A percentile compares a stretch with the other conserved stretches of the same genome.
phyloP scores from a whole-genome alignment of 2,113 vertebrate genomes.

The Puffinus mauretanicus region DNA sequence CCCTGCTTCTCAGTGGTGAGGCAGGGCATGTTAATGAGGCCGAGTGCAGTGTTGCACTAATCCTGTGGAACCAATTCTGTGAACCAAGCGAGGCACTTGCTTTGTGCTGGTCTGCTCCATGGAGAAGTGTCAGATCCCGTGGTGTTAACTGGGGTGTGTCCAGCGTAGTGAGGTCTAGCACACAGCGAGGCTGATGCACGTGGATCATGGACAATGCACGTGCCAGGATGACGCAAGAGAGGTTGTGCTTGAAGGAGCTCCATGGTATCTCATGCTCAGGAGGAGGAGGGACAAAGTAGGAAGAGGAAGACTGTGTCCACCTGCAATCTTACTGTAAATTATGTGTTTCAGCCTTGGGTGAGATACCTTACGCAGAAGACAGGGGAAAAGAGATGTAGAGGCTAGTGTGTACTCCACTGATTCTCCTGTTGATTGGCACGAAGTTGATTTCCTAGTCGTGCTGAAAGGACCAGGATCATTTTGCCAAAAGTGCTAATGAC shows the following conservation, averaged over 20 bases:
- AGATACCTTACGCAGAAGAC: not conserved
- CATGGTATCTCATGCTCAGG: not conserved
- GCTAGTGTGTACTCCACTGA: not conserved
- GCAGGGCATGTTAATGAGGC: not conserved
- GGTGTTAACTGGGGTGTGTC: not conserved
- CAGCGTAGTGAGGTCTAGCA: not conserved
- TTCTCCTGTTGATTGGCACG: not conserved
- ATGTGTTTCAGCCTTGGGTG: not conserved
- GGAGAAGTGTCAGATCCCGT: not conserved
- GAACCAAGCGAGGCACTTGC: not conserved
- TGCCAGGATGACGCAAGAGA: not conserved
- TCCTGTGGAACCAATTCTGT: not conserved
- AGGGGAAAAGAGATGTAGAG: not conserved
- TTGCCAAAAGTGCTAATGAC: not conserved
- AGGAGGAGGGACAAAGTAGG: not conserved
- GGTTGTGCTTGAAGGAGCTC: not conserved
- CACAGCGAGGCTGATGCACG: not conserved
- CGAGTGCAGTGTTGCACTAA: not conserved
- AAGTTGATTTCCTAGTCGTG: not conserved
- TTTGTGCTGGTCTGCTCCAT: not conserved
- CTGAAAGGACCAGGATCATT: not conserved
- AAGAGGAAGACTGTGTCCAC: not conserved
- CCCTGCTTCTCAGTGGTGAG: not conserved
- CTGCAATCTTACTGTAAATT: not conserved
- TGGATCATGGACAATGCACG: accelerated